Percentiles rank a stretch among this genome's conserved stretches.
These are phyloP conservation scores for Euura saliciscinereae DNA, from an alignment of 1,140 invertebrate species.

Conservation along the genomic window DNA sequence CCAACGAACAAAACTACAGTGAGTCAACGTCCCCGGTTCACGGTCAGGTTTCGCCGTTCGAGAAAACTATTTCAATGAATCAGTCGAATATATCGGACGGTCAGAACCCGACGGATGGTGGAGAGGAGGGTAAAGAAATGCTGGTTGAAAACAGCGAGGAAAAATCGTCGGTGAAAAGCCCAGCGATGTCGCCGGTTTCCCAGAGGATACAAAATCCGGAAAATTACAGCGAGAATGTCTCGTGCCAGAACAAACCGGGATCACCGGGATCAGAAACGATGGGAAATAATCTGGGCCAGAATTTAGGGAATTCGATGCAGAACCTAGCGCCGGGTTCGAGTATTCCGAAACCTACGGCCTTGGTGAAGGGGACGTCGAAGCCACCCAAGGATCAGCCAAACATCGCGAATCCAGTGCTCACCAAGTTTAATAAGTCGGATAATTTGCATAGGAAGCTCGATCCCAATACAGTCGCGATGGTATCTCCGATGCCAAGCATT, in stretches of 20 bases:
- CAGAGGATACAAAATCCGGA: neutral
- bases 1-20: slow-evolving; percentile 3
- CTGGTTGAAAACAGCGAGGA: neutral
- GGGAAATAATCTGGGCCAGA: slow-evolving; percentile 26
- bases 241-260: slow-evolving; percentile 11
- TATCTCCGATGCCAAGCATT: slow-evolving; percentile 75
- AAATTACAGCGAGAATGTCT: slow-evolving; percentile 13
- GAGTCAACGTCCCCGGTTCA: slow-evolving; percentile 16
- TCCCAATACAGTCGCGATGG: slow-evolving; percentile 71
- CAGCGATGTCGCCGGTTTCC: neutral
- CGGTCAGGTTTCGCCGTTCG: slow-evolving; percentile 27
- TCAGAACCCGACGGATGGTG: slow-evolving; percentile 15
- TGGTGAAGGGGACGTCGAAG: slow-evolving; percentile 86
- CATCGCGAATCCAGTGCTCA: slow-evolving; percentile 34
- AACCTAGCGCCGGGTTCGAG: slow-evolving; percentile 63
- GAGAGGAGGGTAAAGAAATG: neutral
- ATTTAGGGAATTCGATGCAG: slow-evolving; percentile 39
- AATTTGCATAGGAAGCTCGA: slow-evolving; percentile 58
- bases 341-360: slow-evolving; percentile 88
- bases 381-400: slow-evolving; percentile 54
- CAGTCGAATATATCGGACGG: slow-evolving; percentile 34
- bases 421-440: slow-evolving; percentile 43
- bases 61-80: slow-evolving; percentile 43
- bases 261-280: neutral
- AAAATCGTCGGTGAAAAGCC: neutral